Evolutionary conservation across 2,113 vertebrate species (phyloP).

Genomic region (Istiophorus platypterus): DNA sequence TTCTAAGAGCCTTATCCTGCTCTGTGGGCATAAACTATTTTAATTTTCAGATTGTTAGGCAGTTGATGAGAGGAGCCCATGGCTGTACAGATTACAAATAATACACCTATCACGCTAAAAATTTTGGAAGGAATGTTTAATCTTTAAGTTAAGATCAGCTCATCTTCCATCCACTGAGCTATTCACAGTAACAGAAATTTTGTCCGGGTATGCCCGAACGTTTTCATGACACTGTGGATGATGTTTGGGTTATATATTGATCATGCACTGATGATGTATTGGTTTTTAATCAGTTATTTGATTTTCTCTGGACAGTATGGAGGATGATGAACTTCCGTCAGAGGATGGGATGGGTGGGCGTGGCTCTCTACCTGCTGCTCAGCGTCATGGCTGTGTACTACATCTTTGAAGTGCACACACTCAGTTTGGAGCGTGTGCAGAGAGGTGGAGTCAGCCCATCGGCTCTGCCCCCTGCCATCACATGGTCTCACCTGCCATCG

Average conservation of each 20-base stretch:
- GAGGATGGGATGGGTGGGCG: constrained; percentile 97
- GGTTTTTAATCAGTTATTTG: not conserved
- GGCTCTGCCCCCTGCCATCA: constrained; percentile 50
- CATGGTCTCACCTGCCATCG: constrained; percentile 85
- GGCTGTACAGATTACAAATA: too few relatives aligned
- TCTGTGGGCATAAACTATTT: too few relatives aligned
- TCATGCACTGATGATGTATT: not conserved
- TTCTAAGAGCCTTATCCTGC: too few relatives aligned
- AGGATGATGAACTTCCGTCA: constrained; percentile 99
- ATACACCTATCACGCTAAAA: too few relatives aligned
- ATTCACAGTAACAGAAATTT: too few relatives aligned
- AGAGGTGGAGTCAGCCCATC: constrained; percentile 67
- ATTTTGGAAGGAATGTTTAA: too few relatives aligned
- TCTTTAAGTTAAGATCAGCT: too few relatives aligned
- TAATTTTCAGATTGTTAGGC: too few relatives aligned
- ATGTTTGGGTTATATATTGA: not conserved
- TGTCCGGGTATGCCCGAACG: too few relatives aligned
- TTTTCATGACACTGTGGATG: too few relatives aligned
- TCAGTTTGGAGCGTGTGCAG: constrained; percentile 91
- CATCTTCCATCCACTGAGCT: too few relatives aligned
- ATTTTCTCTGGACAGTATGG: constrained; percentile 87
- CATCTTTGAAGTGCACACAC: constrained; percentile 93
- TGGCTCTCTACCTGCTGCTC: constrained; percentile 91
- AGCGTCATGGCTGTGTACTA: constrained; percentile 92
- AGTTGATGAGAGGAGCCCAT: too few relatives aligned